Evolutionary conservation across 1,140 invertebrate genomes (phyloP).

Genomic region (Polypedilum vanderplanki): DNA sequence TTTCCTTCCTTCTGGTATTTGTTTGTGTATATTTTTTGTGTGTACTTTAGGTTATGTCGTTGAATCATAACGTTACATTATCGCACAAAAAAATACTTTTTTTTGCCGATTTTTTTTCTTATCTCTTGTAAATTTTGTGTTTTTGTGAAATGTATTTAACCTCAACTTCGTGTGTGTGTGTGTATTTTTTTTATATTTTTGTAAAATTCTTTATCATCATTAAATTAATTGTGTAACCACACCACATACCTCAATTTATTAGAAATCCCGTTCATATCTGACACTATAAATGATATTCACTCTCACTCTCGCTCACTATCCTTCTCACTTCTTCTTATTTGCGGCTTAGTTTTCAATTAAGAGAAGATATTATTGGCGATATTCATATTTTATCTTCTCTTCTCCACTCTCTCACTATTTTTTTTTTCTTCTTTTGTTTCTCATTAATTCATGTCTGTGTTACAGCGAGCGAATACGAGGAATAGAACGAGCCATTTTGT

Average conservation of each 20-base stretch:
- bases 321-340: background rate
- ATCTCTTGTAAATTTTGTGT: slow-evolving; percentile 12
- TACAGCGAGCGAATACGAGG: too few species aligned
- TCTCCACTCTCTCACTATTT: too few species aligned
- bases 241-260: background rate
- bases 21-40: too few species aligned
- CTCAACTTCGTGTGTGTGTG: background rate
- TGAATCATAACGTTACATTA: background rate
- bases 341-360: slow-evolving; percentile 12
- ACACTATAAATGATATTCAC: background rate
- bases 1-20: background rate
- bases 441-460: too few species aligned
- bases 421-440: too few species aligned
- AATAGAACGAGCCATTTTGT: background rate
- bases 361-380: background rate
- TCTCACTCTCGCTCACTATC: background rate
- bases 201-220: background rate
- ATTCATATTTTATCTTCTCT: too few species aligned
- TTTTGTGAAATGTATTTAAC: slow-evolving; percentile 14
- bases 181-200: background rate
- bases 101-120: slow-evolving; percentile 1
- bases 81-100: background rate
- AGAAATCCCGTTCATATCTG: slow-evolving; percentile 17
- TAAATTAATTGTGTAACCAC: slow-evolving; percentile 6
- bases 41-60: slow-evolving; percentile 15